phyloP scores from a whole-genome alignment of 1,140 invertebrate genomes.

The Drosophila bipectinata region DNA sequence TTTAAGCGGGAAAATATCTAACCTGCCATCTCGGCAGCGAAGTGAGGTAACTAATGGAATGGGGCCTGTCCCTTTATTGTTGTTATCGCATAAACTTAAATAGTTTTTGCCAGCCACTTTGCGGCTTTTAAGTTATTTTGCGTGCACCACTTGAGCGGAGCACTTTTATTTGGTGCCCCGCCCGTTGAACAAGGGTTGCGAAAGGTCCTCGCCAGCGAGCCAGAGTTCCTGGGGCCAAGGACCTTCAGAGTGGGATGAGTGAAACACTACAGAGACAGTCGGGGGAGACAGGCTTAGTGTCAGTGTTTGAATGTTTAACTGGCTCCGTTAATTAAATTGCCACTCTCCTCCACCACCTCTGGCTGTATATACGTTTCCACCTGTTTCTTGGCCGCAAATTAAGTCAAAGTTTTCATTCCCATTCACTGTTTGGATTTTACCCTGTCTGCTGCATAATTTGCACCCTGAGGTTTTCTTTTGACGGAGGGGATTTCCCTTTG shows the following conservation, averaged over 20 bases:
- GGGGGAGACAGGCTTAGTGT: constrained; percentile 18
- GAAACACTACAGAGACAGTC: constrained; percentile 14
- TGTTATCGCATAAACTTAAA: constrained; percentile 78
- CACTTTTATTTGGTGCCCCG: constrained; percentile 29
- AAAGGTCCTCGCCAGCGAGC: constrained; percentile 16
- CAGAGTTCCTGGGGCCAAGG: constrained; percentile 26
- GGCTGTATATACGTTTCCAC: constrained; percentile 23
- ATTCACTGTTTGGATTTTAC: constrained; percentile 4
- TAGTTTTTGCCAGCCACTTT: constrained; percentile 80
- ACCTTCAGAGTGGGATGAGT: constrained; percentile 15
- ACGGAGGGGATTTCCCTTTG: constrained; percentile 51
- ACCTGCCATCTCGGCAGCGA: constrained; percentile 12
- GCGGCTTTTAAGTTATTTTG: constrained; percentile 81
- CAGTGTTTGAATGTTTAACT: constrained; percentile 51
- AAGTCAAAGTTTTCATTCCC: constrained; percentile 47
- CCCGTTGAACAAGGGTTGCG: constrained; percentile 18
- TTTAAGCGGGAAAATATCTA: neutral
- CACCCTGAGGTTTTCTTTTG: constrained; percentile 34
- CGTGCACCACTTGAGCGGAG: constrained; percentile 70
- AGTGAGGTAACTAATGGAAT: neutral
- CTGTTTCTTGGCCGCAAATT: constrained; percentile 46
- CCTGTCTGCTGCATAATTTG: constrained; percentile 61
- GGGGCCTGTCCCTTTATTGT: constrained; percentile 61
- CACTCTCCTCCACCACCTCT: constrained; percentile 16
- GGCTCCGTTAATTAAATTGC: constrained; percentile 58